Conservation (phyloP, 2,797 vertebrate species). For the Pipistrellus pipistrellus region DNA sequence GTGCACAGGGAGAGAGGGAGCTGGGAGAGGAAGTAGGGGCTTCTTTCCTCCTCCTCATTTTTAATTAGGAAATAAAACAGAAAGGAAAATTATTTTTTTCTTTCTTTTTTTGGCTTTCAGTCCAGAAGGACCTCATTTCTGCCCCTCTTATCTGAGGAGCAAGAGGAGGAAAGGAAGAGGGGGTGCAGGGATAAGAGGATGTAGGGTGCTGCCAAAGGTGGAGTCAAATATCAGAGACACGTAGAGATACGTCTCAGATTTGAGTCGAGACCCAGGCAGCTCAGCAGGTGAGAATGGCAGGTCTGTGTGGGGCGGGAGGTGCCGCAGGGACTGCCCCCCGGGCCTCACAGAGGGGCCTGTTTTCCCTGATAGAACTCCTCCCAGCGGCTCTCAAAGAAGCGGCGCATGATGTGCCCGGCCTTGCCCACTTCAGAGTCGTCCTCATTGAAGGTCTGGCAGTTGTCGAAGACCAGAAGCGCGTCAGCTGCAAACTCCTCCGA, state of each 20-base stretch:
- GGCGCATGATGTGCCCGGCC: conserved; percentile 95
- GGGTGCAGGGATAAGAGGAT: conserved; percentile 46
- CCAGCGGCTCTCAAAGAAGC: conserved; percentile 97
- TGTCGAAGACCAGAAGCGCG: conserved; percentile 95
- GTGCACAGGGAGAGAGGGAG: conserved; percentile 82
- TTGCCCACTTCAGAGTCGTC: conserved; percentile 96
- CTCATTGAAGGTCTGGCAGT: conserved; percentile 97
- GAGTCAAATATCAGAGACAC: conserved; percentile 44
- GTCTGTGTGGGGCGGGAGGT: conserved; percentile 33
- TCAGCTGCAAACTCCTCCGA: conserved; percentile 96
- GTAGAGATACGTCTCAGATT: conserved; percentile 57
- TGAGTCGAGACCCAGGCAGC: conserved; percentile 79
- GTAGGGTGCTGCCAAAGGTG: conserved; percentile 64
- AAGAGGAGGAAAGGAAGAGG: conserved; percentile 83
- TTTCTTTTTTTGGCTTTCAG: conserved; percentile 87
- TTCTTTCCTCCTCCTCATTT: conserved; percentile 90
- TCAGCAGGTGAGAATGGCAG: conserved; percentile 87
- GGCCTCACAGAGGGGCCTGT: conserved; percentile 86
- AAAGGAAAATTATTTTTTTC: conserved; percentile 80
- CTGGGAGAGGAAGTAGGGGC: conserved; percentile 85
- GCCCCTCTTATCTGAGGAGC: conserved; percentile 78
- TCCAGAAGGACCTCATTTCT: conserved; percentile 83
- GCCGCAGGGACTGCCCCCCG: conserved; percentile 26
- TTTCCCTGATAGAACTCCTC: conserved; percentile 96
- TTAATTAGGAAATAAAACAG: conserved; percentile 90